phyloP scores from a whole-genome alignment of 2,888 invertebrate species.

The Agapetus fuscipes region DNA sequence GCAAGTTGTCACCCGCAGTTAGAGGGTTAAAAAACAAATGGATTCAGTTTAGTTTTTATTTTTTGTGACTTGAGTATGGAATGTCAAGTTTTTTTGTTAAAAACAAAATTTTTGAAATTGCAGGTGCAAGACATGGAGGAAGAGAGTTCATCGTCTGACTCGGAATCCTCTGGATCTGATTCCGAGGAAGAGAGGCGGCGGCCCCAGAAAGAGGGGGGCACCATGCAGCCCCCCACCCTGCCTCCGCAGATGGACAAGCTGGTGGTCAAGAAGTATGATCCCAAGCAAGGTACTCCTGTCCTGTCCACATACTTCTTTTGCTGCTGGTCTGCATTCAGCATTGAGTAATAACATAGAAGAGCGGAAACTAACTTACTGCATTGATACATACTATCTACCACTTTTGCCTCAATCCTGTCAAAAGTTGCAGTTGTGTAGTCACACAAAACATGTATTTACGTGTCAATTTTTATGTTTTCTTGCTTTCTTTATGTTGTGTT shows the following conservation, averaged over 20 bases:
- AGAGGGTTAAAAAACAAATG: neutral
- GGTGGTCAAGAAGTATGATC: slow-evolving; percentile 95
- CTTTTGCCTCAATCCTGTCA: no score
- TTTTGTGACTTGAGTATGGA: slow-evolving; percentile 9
- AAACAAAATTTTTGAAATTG: no score
- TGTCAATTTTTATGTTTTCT: no score
- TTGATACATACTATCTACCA: no score
- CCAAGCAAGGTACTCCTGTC: slow-evolving; percentile 59
- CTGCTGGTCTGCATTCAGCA: neutral
- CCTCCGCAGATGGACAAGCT: slow-evolving; percentile 89
- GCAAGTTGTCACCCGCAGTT: no score
- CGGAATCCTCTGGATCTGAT: slow-evolving; percentile 22
- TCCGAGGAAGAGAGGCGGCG: slow-evolving; percentile 54
- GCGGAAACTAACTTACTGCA: no score
- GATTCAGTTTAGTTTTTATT: neutral
- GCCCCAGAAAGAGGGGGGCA: slow-evolving; percentile 32
- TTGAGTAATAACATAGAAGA: no score
- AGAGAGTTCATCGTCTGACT: slow-evolving; percentile 53
- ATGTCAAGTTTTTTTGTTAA: no score
- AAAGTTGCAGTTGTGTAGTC: no score
- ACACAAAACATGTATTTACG: no score
- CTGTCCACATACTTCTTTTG: slow-evolving; percentile 5
- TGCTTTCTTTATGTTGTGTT: no score
- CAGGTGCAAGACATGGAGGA: slow-evolving; percentile 89
- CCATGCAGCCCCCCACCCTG: slow-evolving; percentile 54